Evolutionary conservation across 2,888 invertebrate species (phyloP), one percentile per base, ranked within the genome.

Genomic region (Scelioninae gen. 1): DNA sequence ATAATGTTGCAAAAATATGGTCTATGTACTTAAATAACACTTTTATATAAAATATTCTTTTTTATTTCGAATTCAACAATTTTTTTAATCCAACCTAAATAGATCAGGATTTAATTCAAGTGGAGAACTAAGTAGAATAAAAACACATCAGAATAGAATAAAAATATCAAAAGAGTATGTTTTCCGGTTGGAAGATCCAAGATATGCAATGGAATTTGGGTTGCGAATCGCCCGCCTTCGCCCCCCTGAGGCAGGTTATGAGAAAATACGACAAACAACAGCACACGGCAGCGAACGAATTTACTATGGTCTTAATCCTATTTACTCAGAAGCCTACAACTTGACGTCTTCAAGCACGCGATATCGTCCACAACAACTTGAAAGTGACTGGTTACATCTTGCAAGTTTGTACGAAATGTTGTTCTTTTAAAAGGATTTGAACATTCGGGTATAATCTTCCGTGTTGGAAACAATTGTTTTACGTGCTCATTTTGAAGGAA

Each of bases 251-350:
- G 31, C 0, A 34, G 47, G 16, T 68, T 77, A 77, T 66, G 68
- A 68, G 31, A 51, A 60, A 56, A 56, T 13, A 10, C 34, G 34
- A 10, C 53, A 15, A 55, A 34, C 10, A 40, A 5, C 43, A 13
- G 32, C 43, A 29, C 49, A 16, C 15, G n/a, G 32, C 43, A 7
- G 45, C 53, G 38, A 58, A 8, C 58, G 51, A 68, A 62, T 76
- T 76, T 68, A 76, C 68, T 68, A 68, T 68, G 60, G 76, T 76
- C 76, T 76, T 56, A 76, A 76, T 76, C 76, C 68, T 60, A 51
- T 76, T 76, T 76, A 43, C 23, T 68, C 60, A 68, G 76, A 76
- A 76, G 68, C 76, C 76, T 66, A 31, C 11, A 62, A 58, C 49
- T 66, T 68, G 15, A 58, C 40, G 40, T 58, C 58, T 58, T 58